phyloP scores from a whole-genome alignment of 2,888 invertebrate genomes.

The Synanthedon vespiformis region DNA sequence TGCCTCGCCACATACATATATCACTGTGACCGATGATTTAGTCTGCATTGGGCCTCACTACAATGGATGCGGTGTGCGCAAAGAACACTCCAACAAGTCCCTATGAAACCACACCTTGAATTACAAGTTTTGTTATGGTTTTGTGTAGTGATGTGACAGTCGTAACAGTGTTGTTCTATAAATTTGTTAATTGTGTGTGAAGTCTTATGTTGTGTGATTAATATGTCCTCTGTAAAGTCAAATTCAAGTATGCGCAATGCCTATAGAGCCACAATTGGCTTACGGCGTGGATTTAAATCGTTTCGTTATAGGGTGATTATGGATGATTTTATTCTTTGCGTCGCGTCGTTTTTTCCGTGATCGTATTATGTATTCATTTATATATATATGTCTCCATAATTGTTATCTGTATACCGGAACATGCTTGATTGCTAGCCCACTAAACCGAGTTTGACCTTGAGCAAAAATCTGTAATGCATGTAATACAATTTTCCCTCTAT shows the following conservation, averaged over 20 bases:
- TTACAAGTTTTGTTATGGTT: conserved; percentile 20
- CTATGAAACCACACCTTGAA: conserved; percentile 16
- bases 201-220: conserved; percentile 20
- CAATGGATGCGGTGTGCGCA: conserved; percentile 48
- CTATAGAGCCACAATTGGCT: conserved; percentile 58
- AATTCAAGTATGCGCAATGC: conserved; percentile 62
- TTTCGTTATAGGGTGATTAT: conserved; percentile 61
- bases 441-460: too few relatives aligned
- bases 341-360: neutral
- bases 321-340: conserved; percentile 4
- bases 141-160: conserved; percentile 23
- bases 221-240: conserved; percentile 63
- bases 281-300: conserved; percentile 62
- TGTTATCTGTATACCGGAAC: too few relatives aligned
- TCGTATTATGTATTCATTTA: too few relatives aligned
- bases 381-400: too few relatives aligned
- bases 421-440: too few relatives aligned
- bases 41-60: conserved; percentile 48
- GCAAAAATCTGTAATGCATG: too few relatives aligned
- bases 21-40: conserved; percentile 51
- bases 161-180: conserved; percentile 7
- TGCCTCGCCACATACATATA: conserved; percentile 50
- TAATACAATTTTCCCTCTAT: too few relatives aligned
- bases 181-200: conserved; percentile 2
- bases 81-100: conserved; percentile 18